Evolutionary conservation across 2,888 invertebrate genomes (phyloP).

Genomic region (Nebria salina): DNA sequence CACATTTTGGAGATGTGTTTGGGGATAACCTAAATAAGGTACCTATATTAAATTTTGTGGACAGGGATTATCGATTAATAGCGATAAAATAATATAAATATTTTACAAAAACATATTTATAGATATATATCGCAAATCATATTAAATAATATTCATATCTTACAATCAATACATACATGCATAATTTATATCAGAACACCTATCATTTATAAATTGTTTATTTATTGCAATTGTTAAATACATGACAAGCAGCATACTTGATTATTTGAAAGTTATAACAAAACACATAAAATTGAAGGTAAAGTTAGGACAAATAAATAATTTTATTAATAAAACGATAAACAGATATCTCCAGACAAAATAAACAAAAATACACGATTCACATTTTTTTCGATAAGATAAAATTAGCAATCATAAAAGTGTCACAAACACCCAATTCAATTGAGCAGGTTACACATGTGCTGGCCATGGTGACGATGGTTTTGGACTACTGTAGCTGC

Average conservation of each 20-base stretch:
- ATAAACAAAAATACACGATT: conserved; percentile 45
- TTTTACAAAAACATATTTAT: neutral
- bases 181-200: neutral
- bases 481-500: conserved; percentile 26
- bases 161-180: neutral
- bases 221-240: neutral
- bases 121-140: neutral
- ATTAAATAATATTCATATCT: neutral
- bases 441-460: conserved; percentile 2
- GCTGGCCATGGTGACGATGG: neutral
- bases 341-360: conserved; percentile 44
- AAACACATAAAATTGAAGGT: conserved; percentile 15
- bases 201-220: conserved; percentile 1
- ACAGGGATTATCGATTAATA: too few relatives aligned
- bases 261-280: conserved; percentile 4
- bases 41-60: too few relatives aligned
- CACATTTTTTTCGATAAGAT: conserved; percentile 43
- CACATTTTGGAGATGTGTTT: too few relatives aligned
- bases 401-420: conserved; percentile 43
- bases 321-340: neutral
- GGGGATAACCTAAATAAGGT: too few relatives aligned
- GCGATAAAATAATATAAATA: too few relatives aligned
- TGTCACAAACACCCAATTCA: conserved; percentile 23
- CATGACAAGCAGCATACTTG: neutral
- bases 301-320: conserved; percentile 4